Conservation (phyloP, 2,888 invertebrate species). For the Tetranychus piercei region DNA sequence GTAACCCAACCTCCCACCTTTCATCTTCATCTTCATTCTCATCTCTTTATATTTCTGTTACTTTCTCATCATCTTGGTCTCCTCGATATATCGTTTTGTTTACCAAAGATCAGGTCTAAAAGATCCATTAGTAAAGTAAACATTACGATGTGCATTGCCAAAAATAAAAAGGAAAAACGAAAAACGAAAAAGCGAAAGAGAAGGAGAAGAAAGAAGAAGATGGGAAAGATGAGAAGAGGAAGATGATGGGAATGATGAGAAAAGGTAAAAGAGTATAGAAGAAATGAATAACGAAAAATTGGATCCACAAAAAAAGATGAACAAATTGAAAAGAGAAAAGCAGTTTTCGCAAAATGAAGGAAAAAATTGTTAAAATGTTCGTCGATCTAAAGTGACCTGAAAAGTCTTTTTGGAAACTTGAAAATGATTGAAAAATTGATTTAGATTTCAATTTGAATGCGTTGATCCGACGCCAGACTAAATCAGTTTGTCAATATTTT, state of each 20-base stretch:
- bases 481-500: too few species aligned
- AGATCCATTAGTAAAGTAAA: constrained; percentile 1
- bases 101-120: neutral
- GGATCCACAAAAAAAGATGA: too few species aligned
- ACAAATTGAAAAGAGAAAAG: too few species aligned
- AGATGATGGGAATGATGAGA: neutral
- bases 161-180: neutral
- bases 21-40: neutral
- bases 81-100: neutral
- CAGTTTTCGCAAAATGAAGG: too few species aligned
- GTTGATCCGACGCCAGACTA: too few species aligned
- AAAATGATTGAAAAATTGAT: too few species aligned
- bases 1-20: neutral
- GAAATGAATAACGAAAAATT: neutral
- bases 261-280: neutral
- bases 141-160: neutral
- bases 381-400: too few species aligned
- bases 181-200: neutral
- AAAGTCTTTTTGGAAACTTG: too few species aligned
- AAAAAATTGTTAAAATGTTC: too few species aligned
- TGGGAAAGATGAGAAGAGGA: neutral
- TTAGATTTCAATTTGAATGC: too few species aligned
- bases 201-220: neutral
- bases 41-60: neutral
- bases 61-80: neutral